phyloP scores from a whole-genome alignment of 1,140 invertebrate species.

The Agraylea sexmaculata region DNA sequence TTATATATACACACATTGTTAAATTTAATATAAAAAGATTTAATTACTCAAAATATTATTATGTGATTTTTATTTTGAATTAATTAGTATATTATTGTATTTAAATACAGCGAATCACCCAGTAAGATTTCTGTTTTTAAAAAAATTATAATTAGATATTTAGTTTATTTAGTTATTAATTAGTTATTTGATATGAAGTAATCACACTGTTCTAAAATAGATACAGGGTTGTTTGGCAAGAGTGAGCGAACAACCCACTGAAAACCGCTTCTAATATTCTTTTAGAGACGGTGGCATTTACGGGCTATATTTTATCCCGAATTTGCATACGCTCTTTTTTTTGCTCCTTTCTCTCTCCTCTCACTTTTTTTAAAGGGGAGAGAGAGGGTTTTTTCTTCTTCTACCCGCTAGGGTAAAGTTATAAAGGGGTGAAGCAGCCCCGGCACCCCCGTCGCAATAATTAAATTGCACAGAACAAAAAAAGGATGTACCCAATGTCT shows the following conservation, averaged over 20 bases:
- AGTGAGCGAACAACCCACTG: slow-evolving; percentile 32
- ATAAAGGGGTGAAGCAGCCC: slow-evolving; percentile 44
- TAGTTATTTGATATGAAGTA: no score
- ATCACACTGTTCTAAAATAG: slow-evolving; percentile 21
- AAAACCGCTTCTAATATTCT: slow-evolving; percentile 47
- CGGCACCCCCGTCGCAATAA: slow-evolving; percentile 32
- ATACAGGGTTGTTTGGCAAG: slow-evolving; percentile 22
- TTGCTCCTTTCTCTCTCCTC: slow-evolving; percentile 13
- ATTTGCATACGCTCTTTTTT: slow-evolving; percentile 46
- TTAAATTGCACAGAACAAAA: slow-evolving; percentile 38
- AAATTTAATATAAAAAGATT: no score
- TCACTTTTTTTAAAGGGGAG: no score
- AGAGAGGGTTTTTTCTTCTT: slow-evolving; percentile 38
- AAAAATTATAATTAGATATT: no score
- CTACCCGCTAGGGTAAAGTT: slow-evolving; percentile 41
- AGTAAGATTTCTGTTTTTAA: no score
- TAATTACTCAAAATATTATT: no score
- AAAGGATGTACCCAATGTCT: slow-evolving; percentile 20
- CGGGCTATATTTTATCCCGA: slow-evolving; percentile 46
- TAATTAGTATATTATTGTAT: no score
- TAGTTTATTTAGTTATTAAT: no score
- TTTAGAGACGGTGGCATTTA: slow-evolving; percentile 46
- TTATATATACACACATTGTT: no score
- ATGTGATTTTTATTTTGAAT: no score
- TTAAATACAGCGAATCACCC: no score